Evolutionary conservation across 2,888 invertebrate genomes (phyloP).

Genomic region (Chromoteleia sp.): DNA sequence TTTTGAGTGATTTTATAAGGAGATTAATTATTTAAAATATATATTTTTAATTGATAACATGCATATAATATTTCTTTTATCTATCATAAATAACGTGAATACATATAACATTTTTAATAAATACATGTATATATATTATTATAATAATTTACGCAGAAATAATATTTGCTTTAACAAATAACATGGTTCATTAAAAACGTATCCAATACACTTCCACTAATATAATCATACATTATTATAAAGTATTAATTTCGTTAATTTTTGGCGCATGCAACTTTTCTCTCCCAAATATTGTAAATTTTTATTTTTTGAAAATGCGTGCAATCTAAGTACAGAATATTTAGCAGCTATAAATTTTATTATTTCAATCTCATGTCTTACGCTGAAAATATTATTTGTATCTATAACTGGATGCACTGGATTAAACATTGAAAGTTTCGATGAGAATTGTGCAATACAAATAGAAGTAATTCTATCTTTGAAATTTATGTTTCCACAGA

Average conservation of each 20-base stretch:
- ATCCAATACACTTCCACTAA: too few species aligned
- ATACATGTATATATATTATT: too few species aligned
- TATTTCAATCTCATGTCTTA: slow-evolving; percentile 21
- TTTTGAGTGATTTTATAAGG: too few species aligned
- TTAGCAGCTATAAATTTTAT: slow-evolving; percentile 11
- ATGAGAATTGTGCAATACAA: background rate
- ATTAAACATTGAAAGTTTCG: background rate
- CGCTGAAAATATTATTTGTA: background rate
- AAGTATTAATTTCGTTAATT: slow-evolving; percentile 19
- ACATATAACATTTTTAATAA: too few species aligned
- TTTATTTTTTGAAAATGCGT: slow-evolving; percentile 11
- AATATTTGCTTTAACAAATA: too few species aligned
- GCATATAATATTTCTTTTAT: too few species aligned
- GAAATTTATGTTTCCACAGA: background rate
- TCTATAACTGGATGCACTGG: slow-evolving; percentile 24
- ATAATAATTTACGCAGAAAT: too few species aligned
- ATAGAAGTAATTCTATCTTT: background rate
- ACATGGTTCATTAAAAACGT: too few species aligned
- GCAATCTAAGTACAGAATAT: slow-evolving; percentile 19
- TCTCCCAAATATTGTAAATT: slow-evolving; percentile 33
- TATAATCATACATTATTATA: slow-evolving; percentile 25
- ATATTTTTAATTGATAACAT: too few species aligned
- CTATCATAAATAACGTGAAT: too few species aligned
- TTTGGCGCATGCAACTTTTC: slow-evolving; percentile 24
- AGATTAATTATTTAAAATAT: too few species aligned